A percentile compares a stretch with the other conserved stretches of the same genome.
Conservation (phyloP, 2,797 vertebrate genomes). For the Pseudochaenichthys georgianus region DNA sequence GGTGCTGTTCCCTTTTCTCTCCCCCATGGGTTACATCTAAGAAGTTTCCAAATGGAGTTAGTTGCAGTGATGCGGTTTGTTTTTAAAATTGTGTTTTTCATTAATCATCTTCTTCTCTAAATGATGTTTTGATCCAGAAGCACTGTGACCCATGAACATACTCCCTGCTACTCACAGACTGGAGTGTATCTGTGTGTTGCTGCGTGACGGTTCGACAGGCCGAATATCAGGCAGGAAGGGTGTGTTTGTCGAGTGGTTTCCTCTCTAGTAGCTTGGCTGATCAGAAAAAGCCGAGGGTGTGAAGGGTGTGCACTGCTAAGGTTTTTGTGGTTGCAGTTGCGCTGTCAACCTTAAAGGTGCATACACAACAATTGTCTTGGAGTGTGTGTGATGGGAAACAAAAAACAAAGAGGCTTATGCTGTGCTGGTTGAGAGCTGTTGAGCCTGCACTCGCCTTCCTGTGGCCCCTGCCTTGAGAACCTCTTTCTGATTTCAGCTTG, state of each 20-base stretch:
- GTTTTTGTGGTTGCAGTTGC: conserved; percentile 72
- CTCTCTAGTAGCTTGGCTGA: conserved; percentile 77
- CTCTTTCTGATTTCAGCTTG: conserved; percentile 76
- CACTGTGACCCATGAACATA: neutral
- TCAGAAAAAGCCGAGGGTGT: conserved; percentile 72
- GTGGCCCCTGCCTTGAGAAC: conserved; percentile 67
- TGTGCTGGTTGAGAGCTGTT: conserved; percentile 36
- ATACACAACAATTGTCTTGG: neutral
- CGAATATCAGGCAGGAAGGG: conserved; percentile 85
- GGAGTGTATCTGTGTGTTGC: conserved; percentile 20
- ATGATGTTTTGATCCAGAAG: neutral
- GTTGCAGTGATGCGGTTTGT: neutral
- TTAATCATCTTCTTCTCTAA: neutral
- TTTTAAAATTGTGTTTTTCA: neutral
- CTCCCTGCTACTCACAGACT: neutral
- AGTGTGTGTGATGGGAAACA: neutral
- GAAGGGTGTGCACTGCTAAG: conserved; percentile 74
- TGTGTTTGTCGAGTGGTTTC: conserved; percentile 82
- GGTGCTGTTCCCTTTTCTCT: conserved; percentile 66
- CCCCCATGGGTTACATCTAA: conserved; percentile 8
- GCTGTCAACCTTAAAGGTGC: conserved; percentile 29
- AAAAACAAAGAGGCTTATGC: conserved; percentile 4
- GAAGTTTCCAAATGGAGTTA: neutral
- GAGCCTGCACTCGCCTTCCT: conserved; percentile 63
- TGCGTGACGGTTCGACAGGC: conserved; percentile 53